phyloP scores from a whole-genome alignment of 1,140 invertebrate species.

The Hyles euphorbiae region DNA sequence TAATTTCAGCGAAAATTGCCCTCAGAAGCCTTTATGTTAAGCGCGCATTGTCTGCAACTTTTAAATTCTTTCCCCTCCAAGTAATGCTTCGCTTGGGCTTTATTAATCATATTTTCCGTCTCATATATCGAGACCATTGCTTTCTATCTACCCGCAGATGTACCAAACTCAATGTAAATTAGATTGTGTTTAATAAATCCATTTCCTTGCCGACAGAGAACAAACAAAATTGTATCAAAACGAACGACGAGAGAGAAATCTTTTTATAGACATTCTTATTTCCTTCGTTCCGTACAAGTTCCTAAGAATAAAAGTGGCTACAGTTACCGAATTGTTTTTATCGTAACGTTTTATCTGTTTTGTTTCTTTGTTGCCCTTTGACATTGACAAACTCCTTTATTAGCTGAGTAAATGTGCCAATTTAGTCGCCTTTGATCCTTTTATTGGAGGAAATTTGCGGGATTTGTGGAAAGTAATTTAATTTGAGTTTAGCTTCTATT shows the following conservation, averaged over 20 bases:
- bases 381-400: conserved; percentile 17
- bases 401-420: conserved; percentile 10
- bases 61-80: conserved; percentile 6
- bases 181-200: conserved; percentile 15
- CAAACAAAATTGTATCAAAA: conserved; percentile 18
- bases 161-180: conserved; percentile 12
- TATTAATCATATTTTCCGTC: background rate
- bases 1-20: conserved; percentile 21
- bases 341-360: conserved; percentile 20
- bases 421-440: conserved; percentile 6
- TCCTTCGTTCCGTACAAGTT: conserved; percentile 16
- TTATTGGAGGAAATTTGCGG: background rate
- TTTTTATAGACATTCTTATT: conserved; percentile 17
- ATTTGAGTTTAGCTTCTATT: background rate
- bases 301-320: conserved; percentile 17
- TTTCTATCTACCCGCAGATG: conserved; percentile 1
- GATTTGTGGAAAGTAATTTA: conserved; percentile 2
- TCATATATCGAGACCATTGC: background rate
- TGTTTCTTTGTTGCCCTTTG: conserved; percentile 8
- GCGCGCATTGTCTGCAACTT: conserved; percentile 18
- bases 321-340: conserved; percentile 22
- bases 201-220: conserved; percentile 12
- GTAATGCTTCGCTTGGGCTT: background rate
- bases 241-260: conserved; percentile 13
- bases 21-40: conserved; percentile 16